Evolutionary conservation across 2,797 vertebrate species (phyloP).

Genomic region (Leptoclinus maculatus): DNA sequence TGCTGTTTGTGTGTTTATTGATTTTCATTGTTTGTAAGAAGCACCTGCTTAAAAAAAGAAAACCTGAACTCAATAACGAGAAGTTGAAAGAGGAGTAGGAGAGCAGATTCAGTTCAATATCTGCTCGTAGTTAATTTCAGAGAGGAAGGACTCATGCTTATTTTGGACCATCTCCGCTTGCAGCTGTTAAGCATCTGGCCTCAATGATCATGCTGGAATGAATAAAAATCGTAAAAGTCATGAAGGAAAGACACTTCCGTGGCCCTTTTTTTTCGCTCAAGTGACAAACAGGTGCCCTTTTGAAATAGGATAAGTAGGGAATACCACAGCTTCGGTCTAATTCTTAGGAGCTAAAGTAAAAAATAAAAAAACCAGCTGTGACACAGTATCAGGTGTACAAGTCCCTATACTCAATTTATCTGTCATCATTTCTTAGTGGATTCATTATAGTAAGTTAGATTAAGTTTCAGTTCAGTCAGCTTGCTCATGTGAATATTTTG

Average conservation of each 20-base stretch:
- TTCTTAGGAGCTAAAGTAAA: conserved; percentile 35
- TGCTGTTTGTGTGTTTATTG: neutral
- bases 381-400: conserved; percentile 36
- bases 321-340: conserved; percentile 47
- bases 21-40: conserved; percentile 16
- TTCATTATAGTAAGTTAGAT: conserved; percentile 5
- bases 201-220: conserved; percentile 68
- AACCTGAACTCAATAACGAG: neutral
- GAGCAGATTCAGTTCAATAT: conserved; percentile 38
- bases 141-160: conserved; percentile 54
- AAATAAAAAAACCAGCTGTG: conserved; percentile 29
- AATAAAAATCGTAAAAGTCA: conserved; percentile 72
- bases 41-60: conserved; percentile 18
- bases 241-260: conserved; percentile 72
- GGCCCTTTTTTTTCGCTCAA: conserved; percentile 46
- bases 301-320: conserved; percentile 71
- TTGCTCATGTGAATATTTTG: neutral
- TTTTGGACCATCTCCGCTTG: conserved; percentile 62
- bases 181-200: conserved; percentile 82
- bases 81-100: conserved; percentile 14
- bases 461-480: conserved; percentile 24
- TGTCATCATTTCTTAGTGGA: neutral
- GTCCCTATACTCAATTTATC: conserved; percentile 2
- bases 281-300: conserved; percentile 81
- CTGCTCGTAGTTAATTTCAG: conserved; percentile 47